These are phyloP conservation scores for Sebastiscus tertius DNA, from an alignment of 2,797 vertebrate genomes.

Conservation along the genomic window DNA sequence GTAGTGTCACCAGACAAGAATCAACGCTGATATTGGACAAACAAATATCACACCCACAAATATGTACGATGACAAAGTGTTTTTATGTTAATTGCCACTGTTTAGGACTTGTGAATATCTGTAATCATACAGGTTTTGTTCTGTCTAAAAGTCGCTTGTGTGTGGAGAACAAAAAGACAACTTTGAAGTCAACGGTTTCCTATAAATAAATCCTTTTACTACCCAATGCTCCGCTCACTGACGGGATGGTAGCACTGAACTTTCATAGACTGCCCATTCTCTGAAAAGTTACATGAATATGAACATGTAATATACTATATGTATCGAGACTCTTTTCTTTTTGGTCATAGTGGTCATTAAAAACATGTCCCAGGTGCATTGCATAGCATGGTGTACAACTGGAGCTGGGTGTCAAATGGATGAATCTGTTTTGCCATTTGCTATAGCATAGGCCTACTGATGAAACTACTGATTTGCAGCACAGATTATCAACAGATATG, in stretches of 20 bases:
- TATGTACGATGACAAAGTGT: neutral
- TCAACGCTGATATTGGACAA: neutral
- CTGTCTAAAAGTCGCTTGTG: neutral
- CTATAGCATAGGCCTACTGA: neutral
- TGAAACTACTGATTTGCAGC: neutral
- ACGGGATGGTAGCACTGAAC: rapidly evolving
- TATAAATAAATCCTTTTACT: too few species aligned
- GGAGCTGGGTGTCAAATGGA: neutral
- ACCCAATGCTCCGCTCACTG: neutral
- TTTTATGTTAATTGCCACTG: neutral
- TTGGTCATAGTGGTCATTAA: neutral
- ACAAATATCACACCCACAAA: neutral
- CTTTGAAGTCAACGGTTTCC: neutral
- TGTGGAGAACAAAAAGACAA: neutral
- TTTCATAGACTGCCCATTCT: neutral
- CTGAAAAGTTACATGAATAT: too few species aligned
- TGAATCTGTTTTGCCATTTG: neutral
- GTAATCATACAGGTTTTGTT: neutral
- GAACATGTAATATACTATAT: neutral
- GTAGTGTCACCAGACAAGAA: neutral
- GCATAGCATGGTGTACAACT: too few species aligned
- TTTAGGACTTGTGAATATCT: neutral
- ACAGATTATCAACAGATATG: neutral
- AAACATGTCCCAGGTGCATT: neutral
- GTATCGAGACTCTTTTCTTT: neutral